Evolutionary conservation across 2,113 vertebrate genomes (phyloP), one percentile per base, ranked within the genome.

Genomic region (Oncorhynchus keta): DNA sequence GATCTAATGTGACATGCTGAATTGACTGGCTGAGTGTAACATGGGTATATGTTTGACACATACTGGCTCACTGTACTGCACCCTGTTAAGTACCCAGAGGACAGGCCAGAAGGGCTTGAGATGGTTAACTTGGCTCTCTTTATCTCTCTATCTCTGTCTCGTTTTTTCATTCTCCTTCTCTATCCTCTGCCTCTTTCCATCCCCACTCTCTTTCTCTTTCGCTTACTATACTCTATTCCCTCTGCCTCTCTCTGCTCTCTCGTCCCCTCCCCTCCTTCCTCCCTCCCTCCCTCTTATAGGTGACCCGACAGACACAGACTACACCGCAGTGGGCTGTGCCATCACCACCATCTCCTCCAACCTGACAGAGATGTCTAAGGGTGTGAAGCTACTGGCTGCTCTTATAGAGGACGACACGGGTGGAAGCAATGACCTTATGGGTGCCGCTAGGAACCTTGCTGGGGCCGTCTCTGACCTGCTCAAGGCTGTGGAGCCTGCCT

Each of bases 331-430:
- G 85, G 98, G 98, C 35, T 99, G 98, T 18, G 98, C 98, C 16
- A 99, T 99, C 90, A 99, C 98, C 79, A 99, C 98, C 61, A 99
- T 99, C 86, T 99, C 97, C 65, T 99, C 98, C 83, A 99, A 99
- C 93, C 93, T 99, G 90, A 99, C 97, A 0, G 97, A 99, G 89
- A 99, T 99, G 98, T 99, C 98, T 72, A 98, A 97, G 91, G 98
- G 98, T 0, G 98, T 99, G 82, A 99, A 98, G 89, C 91, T 99
- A 68, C 89, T 99, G 87, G 98, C 98, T 0, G 97, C 97, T 0
- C 93, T 99, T 76, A 97, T 99, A 95, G 97, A 99, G 12, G 97
- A 99, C 0, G 97, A 98, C 0, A 93, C 97, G 73, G 97, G 97
- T 73, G 98, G 96, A 12, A 97, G 98, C 8, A 97, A 97, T 68